Evolutionary conservation across 2,888 invertebrate genomes (phyloP).

Genomic region (Nebria brevicollis): DNA sequence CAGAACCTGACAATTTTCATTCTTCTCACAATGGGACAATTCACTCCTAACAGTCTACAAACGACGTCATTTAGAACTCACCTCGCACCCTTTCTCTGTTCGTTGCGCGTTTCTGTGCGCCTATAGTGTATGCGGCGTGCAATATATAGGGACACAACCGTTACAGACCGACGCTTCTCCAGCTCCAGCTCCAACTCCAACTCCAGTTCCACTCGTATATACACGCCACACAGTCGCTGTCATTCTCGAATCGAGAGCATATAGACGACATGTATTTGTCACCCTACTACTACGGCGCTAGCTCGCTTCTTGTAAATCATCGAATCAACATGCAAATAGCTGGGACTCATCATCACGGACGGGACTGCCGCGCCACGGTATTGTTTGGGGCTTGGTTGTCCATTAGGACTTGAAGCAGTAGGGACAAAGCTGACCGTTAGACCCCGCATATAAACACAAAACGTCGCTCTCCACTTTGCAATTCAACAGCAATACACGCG

Average conservation of each 20-base stretch:
- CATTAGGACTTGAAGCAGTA: slow-evolving; percentile 45
- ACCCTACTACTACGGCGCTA: slow-evolving; percentile 24
- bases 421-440: slow-evolving; percentile 52
- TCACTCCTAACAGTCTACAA: slow-evolving; percentile 49
- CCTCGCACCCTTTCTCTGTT: slow-evolving; percentile 46
- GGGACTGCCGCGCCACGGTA: slow-evolving; percentile 46
- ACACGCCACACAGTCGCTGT: neutral
- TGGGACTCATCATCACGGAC: slow-evolving; percentile 30
- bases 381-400: slow-evolving; percentile 48
- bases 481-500: slow-evolving; percentile 18
- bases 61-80: slow-evolving; percentile 50
- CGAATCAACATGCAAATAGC: slow-evolving; percentile 52
- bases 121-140: neutral
- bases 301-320: slow-evolving; percentile 50
- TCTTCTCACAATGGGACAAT: slow-evolving; percentile 48
- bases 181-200: neutral
- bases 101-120: neutral
- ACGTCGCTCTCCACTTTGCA: slow-evolving; percentile 31
- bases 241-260: slow-evolving; percentile 7
- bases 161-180: slow-evolving; percentile 4
- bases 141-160: neutral
- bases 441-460: slow-evolving; percentile 49
- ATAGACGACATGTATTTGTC: neutral
- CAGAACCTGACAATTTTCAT: slow-evolving; percentile 37
- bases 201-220: neutral